Evolutionary conservation across 2,888 invertebrate species (phyloP), one percentile per base, ranked within the genome.

Genomic region (Melinaea menophilus): DNA sequence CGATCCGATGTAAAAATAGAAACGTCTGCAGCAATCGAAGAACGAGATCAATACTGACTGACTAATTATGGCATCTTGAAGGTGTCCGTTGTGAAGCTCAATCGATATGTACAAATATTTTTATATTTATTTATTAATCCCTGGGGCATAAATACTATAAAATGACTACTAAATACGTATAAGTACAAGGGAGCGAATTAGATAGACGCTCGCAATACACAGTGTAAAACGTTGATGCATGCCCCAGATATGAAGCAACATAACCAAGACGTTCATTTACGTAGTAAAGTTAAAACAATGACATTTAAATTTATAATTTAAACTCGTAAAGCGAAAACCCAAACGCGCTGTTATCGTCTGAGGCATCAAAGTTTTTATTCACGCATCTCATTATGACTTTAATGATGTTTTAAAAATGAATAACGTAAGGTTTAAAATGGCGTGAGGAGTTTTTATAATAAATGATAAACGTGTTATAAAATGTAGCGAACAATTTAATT

Each of bases 261-360:
- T 73, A 73, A 73, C 71, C 68, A 71, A 74, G 72, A 75, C 71
- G 73, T 72, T 73, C 73, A 75, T 76, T 77, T 76, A 73, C 72
- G 76, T 79, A 78, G 74, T 72, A 72, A 70, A 69, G 69, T 71
- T 72, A 68, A 70, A 75, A 78, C 76, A 76, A 78, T 76, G 77
- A 74, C 69, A 79, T 81, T 81, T 79, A 78, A 80, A 81, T 77
- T 78, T 82, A 79, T 80, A 82, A 83, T 71, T 70, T 58, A 45
- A 61, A 66, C 65, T 67, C 67, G 66, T 68, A 70, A 65, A 68
- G 63, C 65, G 68, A 57, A 60, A 45, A 59, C 55, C 63, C 62
- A 68, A 66, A 65, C 65, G 59, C 54, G 62, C 65, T 62, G 68
- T 69, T 71, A 67, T 63, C 62, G 68, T 57, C 58, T 59, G 57